These are phyloP conservation scores for Lophura swinhoii DNA, from an alignment of 2,797 vertebrate species.

Conservation along the genomic window DNA sequence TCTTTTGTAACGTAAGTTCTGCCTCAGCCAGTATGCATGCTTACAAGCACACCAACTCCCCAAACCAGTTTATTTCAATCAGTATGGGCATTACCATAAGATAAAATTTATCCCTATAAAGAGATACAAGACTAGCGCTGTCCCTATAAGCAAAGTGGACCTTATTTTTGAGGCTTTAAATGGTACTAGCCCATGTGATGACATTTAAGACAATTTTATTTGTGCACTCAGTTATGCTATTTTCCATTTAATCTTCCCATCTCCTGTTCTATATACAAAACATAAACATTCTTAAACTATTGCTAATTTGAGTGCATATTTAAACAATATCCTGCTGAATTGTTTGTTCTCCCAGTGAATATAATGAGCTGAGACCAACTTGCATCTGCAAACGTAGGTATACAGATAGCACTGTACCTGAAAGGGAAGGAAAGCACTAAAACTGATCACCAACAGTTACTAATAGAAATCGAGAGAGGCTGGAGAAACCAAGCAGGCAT, in stretches of 20 bases:
- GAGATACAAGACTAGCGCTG: not conserved
- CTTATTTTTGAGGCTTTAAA: slow-evolving; percentile 1
- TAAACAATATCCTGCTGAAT: not conserved
- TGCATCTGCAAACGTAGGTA: not conserved
- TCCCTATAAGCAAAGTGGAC: not conserved
- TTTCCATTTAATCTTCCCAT: rapidly evolving
- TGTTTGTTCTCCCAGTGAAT: not conserved
- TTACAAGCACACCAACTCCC: slow-evolving; percentile 24
- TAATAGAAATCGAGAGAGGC: rapidly evolving
- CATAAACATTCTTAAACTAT: not conserved
- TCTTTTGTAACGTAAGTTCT: not conserved
- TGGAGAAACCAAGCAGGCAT: not conserved
- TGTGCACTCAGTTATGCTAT: not conserved
- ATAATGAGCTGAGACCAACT: not conserved
- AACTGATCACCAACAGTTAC: not conserved
- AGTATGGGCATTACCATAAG: not conserved
- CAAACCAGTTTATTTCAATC: slow-evolving; percentile 38
- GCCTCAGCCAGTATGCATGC: not conserved
- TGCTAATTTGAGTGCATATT: not conserved
- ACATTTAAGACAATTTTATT: not conserved
- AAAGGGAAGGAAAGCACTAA: not conserved
- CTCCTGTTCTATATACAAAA: not conserved
- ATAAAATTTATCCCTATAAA: slow-evolving; percentile 27
- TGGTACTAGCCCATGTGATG: not conserved
- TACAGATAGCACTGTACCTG: not conserved